Conservation (phyloP, 1,140 invertebrate species). For the Drosophila burlai region DNA sequence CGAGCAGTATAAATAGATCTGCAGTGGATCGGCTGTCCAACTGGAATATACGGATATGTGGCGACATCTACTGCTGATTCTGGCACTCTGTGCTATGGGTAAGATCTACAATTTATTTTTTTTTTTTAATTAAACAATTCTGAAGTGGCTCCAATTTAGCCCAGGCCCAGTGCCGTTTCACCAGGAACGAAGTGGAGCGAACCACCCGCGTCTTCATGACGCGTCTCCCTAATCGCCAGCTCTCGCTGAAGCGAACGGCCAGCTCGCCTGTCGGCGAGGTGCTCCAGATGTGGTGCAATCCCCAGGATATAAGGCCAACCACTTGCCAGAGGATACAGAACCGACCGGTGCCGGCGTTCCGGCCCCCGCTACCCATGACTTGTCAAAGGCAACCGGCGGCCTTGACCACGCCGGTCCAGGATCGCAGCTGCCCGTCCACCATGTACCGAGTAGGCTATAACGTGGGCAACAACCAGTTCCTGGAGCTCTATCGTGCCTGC, state of each 20-base stretch:
- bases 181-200: conserved; percentile 22
- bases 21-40: background rate
- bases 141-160: background rate
- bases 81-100: conserved; percentile 43
- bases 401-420: background rate
- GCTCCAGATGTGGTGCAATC: conserved; percentile 41
- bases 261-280: conserved; percentile 10
- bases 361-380: conserved; percentile 20
- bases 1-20: conserved; percentile 37
- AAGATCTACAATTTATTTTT: background rate
- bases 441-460: conserved; percentile 47
- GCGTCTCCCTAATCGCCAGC: conserved; percentile 5
- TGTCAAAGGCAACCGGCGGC: conserved; percentile 20
- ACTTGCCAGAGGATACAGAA: conserved; percentile 7
- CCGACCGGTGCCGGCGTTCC: background rate
- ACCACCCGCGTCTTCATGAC: conserved; percentile 32
- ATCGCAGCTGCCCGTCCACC: conserved; percentile 23
- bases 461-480: conserved; percentile 19
- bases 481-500: conserved; percentile 47
- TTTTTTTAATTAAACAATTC: background rate
- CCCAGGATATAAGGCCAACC: background rate
- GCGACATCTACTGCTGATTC: conserved; percentile 19
- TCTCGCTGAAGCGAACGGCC: conserved; percentile 21
- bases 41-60: conserved; percentile 4
- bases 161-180: conserved; percentile 36